A percentile compares a stretch with the other conserved stretches of the same genome.
These are phyloP conservation scores for Camponotus pennsylvanicus DNA, from an alignment of 1,140 invertebrate species.

Conservation along the genomic window DNA sequence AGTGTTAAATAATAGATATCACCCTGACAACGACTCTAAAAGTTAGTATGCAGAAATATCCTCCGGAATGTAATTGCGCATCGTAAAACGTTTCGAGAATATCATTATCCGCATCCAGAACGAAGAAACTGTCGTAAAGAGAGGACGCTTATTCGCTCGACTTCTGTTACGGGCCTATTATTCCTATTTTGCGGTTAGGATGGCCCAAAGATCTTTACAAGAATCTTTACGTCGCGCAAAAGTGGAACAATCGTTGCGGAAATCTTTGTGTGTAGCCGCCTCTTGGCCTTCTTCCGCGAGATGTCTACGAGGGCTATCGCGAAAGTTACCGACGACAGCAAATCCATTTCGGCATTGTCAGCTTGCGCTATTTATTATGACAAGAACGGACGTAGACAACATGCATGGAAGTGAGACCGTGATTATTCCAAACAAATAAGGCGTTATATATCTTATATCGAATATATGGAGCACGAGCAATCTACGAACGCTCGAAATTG, in stretches of 20 bases:
- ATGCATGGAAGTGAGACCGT: constrained; percentile 16
- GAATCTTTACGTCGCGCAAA: constrained; percentile 55
- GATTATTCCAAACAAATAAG: constrained; percentile 37
- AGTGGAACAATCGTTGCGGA: constrained; percentile 64
- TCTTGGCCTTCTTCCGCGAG: neutral
- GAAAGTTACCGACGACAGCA: constrained; percentile 43
- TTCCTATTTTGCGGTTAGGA: constrained; percentile 31
- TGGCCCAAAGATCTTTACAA: neutral
- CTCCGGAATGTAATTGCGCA: neutral
- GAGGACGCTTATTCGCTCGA: constrained; percentile 8
- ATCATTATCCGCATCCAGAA: neutral
- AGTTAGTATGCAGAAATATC: neutral
- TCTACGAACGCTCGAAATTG: constrained; percentile 5
- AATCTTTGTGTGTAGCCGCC: constrained; percentile 26
- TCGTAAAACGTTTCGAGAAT: constrained; percentile 41
- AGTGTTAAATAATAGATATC: neutral
- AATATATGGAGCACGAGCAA: neutral
- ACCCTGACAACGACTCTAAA: neutral
- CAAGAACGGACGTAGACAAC: constrained; percentile 9
- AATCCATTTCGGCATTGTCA: constrained; percentile 30
- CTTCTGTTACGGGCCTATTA: constrained; percentile 43
- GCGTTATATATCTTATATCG: neutral
- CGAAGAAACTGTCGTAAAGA: constrained; percentile 52
- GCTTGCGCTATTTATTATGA: constrained; percentile 24
- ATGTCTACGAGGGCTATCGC: constrained; percentile 41